A percentile compares a stretch with the other conserved stretches of the same genome.
phyloP scores from a whole-genome alignment of 2,113 vertebrate species.

The Syngnathoides biaculeatus region DNA sequence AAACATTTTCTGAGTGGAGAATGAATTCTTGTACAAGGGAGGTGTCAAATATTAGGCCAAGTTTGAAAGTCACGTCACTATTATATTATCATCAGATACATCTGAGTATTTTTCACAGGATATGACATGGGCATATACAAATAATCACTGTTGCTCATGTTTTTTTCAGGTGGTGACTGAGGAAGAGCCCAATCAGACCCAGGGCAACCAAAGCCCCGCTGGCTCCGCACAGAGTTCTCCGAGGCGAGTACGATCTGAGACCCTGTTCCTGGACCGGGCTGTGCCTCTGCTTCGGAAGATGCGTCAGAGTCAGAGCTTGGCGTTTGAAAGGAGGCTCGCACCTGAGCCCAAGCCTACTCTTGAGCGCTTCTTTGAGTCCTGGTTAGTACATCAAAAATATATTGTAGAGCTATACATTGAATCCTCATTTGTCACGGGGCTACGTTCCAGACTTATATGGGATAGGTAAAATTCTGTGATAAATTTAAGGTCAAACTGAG shows the following conservation, averaged over 20 bases:
- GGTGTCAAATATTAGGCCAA: too few species aligned
- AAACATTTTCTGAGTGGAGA: too few species aligned
- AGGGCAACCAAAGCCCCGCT: constrained; percentile 84
- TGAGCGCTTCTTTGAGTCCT: constrained; percentile 91
- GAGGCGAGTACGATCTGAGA: constrained; percentile 89
- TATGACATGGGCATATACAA: too few species aligned
- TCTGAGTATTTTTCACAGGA: too few species aligned
- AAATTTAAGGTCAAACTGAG: too few species aligned
- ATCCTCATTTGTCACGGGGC: neutral
- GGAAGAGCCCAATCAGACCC: constrained; percentile 91
- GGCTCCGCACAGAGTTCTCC: constrained; percentile 89
- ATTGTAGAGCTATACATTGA: neutral
- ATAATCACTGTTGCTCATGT: too few species aligned
- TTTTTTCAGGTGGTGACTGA: constrained; percentile 82
- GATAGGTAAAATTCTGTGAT: too few species aligned
- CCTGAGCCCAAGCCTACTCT: constrained; percentile 93
- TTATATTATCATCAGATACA: too few species aligned
- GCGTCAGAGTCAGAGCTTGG: constrained; percentile 92
- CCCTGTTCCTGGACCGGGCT: constrained; percentile 83
- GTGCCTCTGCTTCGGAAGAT: constrained; percentile 86
- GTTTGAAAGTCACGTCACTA: too few species aligned
- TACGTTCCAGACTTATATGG: neutral
- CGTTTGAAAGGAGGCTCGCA: constrained; percentile 87
- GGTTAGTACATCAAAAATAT: constrained; percentile 68
- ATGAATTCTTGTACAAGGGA: too few species aligned